phyloP scores from a whole-genome alignment of 2,888 invertebrate species.

The Cryptocephalus primarius region DNA sequence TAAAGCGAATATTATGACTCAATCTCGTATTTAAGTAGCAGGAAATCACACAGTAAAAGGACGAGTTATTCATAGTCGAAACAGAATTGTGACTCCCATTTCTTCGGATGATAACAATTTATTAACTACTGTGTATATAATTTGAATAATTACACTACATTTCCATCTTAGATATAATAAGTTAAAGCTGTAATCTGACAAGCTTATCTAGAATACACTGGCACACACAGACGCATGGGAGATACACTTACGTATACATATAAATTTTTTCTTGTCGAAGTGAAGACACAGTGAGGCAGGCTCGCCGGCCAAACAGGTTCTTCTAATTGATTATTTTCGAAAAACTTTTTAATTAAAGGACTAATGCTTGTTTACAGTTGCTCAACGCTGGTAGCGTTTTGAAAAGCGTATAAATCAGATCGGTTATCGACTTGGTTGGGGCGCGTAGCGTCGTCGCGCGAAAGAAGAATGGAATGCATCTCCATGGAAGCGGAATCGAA shows the following conservation, averaged over 20 bases:
- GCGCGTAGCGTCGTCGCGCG: background rate
- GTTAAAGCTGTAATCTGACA: slow-evolving; percentile 15
- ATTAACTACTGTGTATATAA: slow-evolving; percentile 9
- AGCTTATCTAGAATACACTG: slow-evolving; percentile 12
- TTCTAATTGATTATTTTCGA: slow-evolving; percentile 21
- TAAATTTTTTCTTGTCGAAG: too few relatives aligned
- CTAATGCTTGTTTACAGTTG: slow-evolving; percentile 17
- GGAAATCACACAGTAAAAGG: too few relatives aligned
- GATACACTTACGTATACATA: too few relatives aligned
- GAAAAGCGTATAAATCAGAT: slow-evolving; percentile 8
- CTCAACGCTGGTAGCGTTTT: slow-evolving; percentile 20
- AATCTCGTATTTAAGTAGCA: too few relatives aligned
- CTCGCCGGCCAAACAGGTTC: slow-evolving; percentile 13
- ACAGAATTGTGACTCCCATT: too few relatives aligned
- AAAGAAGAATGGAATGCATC: background rate
- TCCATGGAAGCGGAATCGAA: too few relatives aligned
- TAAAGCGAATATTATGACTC: too few relatives aligned
- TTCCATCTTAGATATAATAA: slow-evolving; percentile 14
- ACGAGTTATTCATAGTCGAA: too few relatives aligned
- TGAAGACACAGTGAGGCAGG: too few relatives aligned
- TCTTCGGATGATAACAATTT: slow-evolving; percentile 11
- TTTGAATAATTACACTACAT: slow-evolving; percentile 15
- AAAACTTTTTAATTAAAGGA: slow-evolving; percentile 20
- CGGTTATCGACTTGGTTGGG: background rate
- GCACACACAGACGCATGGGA: too few relatives aligned